Conservation (phyloP, 2,888 invertebrate genomes). For the Chromoteleia sp. region DNA sequence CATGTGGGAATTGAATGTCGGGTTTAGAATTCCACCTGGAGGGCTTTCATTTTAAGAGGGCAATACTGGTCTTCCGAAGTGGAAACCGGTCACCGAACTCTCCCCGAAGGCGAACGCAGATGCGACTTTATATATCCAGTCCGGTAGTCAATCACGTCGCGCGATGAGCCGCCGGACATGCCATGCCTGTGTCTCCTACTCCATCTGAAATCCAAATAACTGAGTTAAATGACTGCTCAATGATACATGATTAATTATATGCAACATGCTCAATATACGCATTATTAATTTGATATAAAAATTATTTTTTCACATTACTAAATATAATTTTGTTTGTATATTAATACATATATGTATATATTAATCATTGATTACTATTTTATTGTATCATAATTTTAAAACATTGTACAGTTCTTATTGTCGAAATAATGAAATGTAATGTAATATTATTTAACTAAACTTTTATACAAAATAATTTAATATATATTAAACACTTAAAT, state of each 20-base stretch:
- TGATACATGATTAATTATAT: conserved; percentile 6
- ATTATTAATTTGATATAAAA: neutral
- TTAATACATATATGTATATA: too few species aligned
- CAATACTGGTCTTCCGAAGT: conserved; percentile 32
- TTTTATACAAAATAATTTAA: too few species aligned
- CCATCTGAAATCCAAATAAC: conserved; percentile 88
- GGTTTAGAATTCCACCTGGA: conserved; percentile 58
- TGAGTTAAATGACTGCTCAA: conserved; percentile 9
- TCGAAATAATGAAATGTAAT: neutral
- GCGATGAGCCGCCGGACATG: conserved; percentile 85
- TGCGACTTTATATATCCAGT: conserved; percentile 96
- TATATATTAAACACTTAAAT: too few species aligned
- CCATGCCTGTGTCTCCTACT: conserved; percentile 90
- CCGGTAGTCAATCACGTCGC: conserved; percentile 91
- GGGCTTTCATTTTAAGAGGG: conserved; percentile 46
- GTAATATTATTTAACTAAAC: too few species aligned
- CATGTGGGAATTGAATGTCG: conserved; percentile 47
- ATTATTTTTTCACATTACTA: neutral
- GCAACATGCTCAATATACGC: conserved; percentile 26
- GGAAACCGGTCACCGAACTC: conserved; percentile 91
- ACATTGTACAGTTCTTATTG: too few species aligned
- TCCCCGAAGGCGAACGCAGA: conserved; percentile 95
- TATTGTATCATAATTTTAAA: too few species aligned
- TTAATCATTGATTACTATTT: too few species aligned
- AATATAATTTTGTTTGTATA: too few species aligned